Evolutionary conservation across 37 sponge, comb jelly and placozoan species (phyloP).

Genomic region (Geodia barretti): DNA sequence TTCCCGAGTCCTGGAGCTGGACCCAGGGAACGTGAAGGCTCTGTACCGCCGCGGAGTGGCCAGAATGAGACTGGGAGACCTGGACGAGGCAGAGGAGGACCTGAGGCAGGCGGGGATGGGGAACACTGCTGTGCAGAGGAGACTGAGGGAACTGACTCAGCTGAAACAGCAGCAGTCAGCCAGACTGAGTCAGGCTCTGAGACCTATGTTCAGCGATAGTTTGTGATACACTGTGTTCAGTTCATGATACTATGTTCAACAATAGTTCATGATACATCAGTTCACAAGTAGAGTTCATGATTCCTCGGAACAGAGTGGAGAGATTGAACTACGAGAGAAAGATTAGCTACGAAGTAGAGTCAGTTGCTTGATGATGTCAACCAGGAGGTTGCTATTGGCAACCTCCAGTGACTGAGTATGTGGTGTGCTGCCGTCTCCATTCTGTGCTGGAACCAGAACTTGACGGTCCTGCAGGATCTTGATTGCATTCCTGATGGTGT

Average conservation of each 20-base stretch:
- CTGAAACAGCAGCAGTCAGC: background rate
- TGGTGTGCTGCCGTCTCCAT: background rate
- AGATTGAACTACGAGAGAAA: no score
- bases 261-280: no score
- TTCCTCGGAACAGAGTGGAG: no score
- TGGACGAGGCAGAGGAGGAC: constrained; percentile 51
- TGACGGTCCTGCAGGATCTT: constrained; percentile 47
- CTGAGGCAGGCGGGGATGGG: constrained; percentile 40
- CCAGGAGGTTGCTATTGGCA: background rate
- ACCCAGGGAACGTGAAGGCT: constrained; percentile 45
- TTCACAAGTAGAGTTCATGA: no score
- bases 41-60: constrained; percentile 66
- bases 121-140: constrained; percentile 27
- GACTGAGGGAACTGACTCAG: background rate
- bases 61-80: constrained; percentile 25
- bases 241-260: no score
- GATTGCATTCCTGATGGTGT: constrained; percentile 68
- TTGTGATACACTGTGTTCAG: no score
- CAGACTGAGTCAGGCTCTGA: background rate
- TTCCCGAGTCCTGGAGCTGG: constrained; percentile 30
- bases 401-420: background rate
- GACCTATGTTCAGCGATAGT: background rate
- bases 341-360: background rate
- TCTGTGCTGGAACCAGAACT: constrained; percentile 9
- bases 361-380: background rate